Evolutionary conservation across 2,888 invertebrate species (phyloP).

Genomic region (Polydrusus pterygomalis): DNA sequence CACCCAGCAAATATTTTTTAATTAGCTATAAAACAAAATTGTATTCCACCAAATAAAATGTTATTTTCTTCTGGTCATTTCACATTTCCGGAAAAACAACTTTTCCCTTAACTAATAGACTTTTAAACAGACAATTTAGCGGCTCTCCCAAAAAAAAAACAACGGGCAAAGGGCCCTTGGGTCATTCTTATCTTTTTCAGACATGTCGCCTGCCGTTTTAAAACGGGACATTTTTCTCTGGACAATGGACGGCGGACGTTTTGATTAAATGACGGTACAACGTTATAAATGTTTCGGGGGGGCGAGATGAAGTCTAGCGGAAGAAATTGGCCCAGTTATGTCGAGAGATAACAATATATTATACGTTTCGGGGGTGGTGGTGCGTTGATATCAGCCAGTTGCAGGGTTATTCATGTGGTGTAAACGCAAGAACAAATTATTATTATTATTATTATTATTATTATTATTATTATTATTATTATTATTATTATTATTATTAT

Average conservation of each 20-base stretch:
- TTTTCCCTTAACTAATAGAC: slow-evolving; percentile 16
- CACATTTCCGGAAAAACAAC: slow-evolving; percentile 6
- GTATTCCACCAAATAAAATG: background rate
- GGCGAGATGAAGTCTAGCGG: slow-evolving; percentile 48
- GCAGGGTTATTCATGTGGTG: background rate
- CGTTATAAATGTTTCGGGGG: slow-evolving; percentile 52
- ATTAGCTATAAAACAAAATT: no score
- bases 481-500: no score
- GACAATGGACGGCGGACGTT: slow-evolving; percentile 51
- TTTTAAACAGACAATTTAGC: slow-evolving; percentile 47
- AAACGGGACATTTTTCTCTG: slow-evolving; percentile 52
- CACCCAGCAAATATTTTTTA: no score
- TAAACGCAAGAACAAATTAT: no score
- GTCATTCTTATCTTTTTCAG: slow-evolving; percentile 50
- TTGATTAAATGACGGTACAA: slow-evolving; percentile 53
- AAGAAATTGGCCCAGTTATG: slow-evolving; percentile 51
- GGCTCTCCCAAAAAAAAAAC: slow-evolving; percentile 26
- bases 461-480: no score
- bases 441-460: no score
- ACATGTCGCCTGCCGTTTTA: slow-evolving; percentile 44
- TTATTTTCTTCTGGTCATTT: slow-evolving; percentile 1
- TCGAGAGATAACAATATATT: slow-evolving; percentile 48
- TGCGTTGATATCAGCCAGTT: slow-evolving; percentile 21
- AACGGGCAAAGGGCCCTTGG: slow-evolving; percentile 29
- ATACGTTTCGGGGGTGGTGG: slow-evolving; percentile 33